phyloP scores from a whole-genome alignment of 2,113 vertebrate species.

The Hippocampus abdominalis region DNA sequence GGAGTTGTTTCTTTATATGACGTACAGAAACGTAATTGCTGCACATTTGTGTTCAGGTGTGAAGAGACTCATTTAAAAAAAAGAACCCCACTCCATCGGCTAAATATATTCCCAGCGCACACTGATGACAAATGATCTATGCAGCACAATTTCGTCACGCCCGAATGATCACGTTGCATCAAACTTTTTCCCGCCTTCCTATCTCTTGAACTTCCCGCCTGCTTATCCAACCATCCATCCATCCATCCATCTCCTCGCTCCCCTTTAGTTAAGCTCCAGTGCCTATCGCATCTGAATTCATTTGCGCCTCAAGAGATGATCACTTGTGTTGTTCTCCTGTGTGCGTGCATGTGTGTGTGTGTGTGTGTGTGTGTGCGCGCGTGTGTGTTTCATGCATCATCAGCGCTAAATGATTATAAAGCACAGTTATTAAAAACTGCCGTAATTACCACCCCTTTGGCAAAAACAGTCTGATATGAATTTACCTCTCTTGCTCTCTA shows the following conservation, averaged over 20 bases:
- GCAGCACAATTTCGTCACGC: constrained; percentile 19
- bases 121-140: constrained; percentile 33
- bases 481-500: constrained; percentile 58
- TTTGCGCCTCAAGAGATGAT: constrained; percentile 62
- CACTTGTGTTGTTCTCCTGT: constrained; percentile 10
- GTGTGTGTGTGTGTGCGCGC: constrained; percentile 21
- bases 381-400: constrained; percentile 30
- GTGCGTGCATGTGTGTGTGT: constrained; percentile 27
- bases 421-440: constrained; percentile 70
- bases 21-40: no score
- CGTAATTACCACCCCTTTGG: constrained; percentile 66
- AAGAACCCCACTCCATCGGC: background rate
- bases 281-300: constrained; percentile 72
- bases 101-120: constrained; percentile 1
- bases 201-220: constrained; percentile 38
- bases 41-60: background rate
- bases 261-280: constrained; percentile 63
- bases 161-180: constrained; percentile 32
- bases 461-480: constrained; percentile 65
- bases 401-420: constrained; percentile 71
- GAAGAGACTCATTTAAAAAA: background rate
- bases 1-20: no score
- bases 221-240: constrained; percentile 23
- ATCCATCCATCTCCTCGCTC: constrained; percentile 41
- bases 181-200: constrained; percentile 33